Percentiles rank a stretch among this genome's conserved stretches.
phyloP scores from a whole-genome alignment of 53 echinoderm and acorn worm species.

The Hippasteria phrygiana region DNA sequence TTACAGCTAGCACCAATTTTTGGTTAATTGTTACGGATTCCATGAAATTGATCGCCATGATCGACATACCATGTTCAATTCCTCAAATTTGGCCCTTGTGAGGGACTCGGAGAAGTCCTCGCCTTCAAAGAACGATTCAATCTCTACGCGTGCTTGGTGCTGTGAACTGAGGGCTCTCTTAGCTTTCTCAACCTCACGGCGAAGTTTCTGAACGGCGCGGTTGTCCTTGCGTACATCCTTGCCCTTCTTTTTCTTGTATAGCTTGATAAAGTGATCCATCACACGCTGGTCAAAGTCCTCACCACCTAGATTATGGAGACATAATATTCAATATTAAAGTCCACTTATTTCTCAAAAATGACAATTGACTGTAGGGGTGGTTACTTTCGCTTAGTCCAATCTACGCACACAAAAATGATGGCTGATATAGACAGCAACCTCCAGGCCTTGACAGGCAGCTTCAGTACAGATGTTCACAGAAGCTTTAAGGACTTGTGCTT shows the following conservation, averaged over 20 bases:
- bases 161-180: slow-evolving; percentile 97
- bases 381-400: too few species aligned
- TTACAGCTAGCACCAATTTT: too few species aligned
- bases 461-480: too few species aligned
- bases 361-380: too few species aligned
- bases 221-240: slow-evolving; percentile 99
- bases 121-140: slow-evolving; percentile 98
- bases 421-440: too few species aligned
- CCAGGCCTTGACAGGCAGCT: too few species aligned
- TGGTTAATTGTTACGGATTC: too few species aligned
- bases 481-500: too few species aligned
- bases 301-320: slow-evolving; percentile 75
- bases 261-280: slow-evolving; percentile 98
- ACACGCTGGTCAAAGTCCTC: slow-evolving; percentile 99
- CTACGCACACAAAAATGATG: too few species aligned
- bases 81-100: slow-evolving; percentile 96
- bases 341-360: too few species aligned
- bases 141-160: slow-evolving; percentile 96
- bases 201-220: slow-evolving; percentile 98
- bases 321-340: neutral
- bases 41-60: too few species aligned
- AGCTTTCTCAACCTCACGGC: slow-evolving; percentile 99
- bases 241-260: slow-evolving; percentile 99
- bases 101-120: slow-evolving; percentile 97
- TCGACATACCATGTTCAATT: slow-evolving; percentile 91